Base-by-base conservation (phyloP, 1,140 invertebrate genomes). In the Tribolium castaneum region DNA sequence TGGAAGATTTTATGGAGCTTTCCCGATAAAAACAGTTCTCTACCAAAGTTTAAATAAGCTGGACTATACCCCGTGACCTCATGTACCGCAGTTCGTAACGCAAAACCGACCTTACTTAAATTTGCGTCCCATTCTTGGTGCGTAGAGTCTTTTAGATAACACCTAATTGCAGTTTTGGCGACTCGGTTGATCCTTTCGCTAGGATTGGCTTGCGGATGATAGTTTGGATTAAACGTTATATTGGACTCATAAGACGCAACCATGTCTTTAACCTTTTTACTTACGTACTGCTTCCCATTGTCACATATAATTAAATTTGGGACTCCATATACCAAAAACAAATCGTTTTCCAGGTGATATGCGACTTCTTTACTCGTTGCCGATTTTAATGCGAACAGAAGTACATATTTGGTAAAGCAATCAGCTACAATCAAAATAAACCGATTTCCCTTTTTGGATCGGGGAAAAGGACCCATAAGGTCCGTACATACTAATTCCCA, bases 381-480 rank as follows among this genome's bases (percentile, higher is more conserved):
- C 30, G 56, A 19, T 9, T 30, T 25, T 14, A 80, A 14, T 6
- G 79, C 62, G 12, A 14, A 52, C 12, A 77, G 6, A 3, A 71
- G 9, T 10, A 81, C 9, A 79, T 82, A 14, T 80, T 82, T 10
- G 77, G 82, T 30, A 22, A 66, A 75, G 35, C 56, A 73, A 35
- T 86, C 84, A 25, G 66, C 62, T 9, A 85, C 59, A 7, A 86
- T 84, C 1, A 87, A 51, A 12, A 87, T 78, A 78, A 84, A 86
- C 12, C 74, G 78, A 74, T 83, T 81, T 2, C 82, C 80, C 13
- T 10, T 16, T 6, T 45, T 14, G 3, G 79, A 85, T 4, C 30
- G 25, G 2, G 82, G 78, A 6, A 85, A 66, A 5, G 84, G 80
- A 3, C 83, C 81, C 82, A 88, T 73, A 85, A 90, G 70, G 86